Conservation (phyloP, 35 echinoderm and acorn worm species). For the Apostichopus californicus region DNA sequence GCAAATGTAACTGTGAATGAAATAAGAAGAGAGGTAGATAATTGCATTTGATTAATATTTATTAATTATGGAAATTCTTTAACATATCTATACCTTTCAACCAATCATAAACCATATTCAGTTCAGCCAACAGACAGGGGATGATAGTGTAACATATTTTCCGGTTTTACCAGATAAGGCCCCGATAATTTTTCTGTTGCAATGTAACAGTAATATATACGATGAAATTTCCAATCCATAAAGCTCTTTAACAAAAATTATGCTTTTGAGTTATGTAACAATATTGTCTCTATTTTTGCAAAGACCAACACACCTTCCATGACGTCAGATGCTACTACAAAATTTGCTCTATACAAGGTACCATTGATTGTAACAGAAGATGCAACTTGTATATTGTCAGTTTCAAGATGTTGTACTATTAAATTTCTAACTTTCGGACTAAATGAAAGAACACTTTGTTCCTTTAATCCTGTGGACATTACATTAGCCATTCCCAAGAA, state of each 20-base stretch:
- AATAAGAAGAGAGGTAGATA: background rate
- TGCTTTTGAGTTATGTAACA: too few species aligned
- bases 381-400: too few species aligned
- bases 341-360: background rate
- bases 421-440: background rate
- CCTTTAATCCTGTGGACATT: background rate
- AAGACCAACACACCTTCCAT: background rate
- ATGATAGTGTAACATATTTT: background rate
- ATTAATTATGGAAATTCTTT: background rate
- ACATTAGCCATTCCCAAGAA: background rate
- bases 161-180: background rate
- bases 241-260: background rate
- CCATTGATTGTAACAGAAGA: too few species aligned
- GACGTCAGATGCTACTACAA: background rate
- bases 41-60: background rate
- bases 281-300: background rate
- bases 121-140: background rate
- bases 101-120: conserved; percentile 8
- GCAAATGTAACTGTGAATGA: background rate
- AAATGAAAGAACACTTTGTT: too few species aligned
- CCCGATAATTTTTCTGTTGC: background rate
- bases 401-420: background rate
- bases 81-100: conserved; percentile 3
- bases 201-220: background rate
- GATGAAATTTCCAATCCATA: conserved; percentile 5